Evolutionary conservation across 2,797 vertebrate genomes (phyloP).

Genomic region (Chanos chanos): DNA sequence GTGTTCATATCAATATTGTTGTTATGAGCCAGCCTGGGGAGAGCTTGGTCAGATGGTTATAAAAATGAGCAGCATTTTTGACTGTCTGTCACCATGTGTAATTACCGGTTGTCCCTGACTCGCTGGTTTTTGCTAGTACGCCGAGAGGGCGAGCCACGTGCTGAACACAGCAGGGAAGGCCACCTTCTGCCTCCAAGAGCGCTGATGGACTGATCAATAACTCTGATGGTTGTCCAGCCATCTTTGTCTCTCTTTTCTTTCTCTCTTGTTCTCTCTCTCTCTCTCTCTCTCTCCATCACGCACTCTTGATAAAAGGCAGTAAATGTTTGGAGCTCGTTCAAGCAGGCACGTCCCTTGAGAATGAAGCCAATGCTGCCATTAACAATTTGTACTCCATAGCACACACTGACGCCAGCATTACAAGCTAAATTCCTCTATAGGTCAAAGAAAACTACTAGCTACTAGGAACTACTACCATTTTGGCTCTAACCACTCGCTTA

Average conservation of each 20-base stretch:
- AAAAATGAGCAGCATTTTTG: neutral
- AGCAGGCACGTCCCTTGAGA: neutral
- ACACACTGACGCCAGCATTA: neutral
- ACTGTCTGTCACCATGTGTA: neutral
- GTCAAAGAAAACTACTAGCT: too few relatives aligned
- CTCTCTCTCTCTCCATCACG: constrained; percentile 2
- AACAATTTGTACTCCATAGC: neutral
- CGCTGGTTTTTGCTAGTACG: neutral
- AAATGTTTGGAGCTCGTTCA: constrained; percentile 15
- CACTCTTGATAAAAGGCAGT: constrained; percentile 10
- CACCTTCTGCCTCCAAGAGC: neutral
- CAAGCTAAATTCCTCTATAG: constrained; percentile 20
- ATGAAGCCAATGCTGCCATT: constrained; percentile 13
- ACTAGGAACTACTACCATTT: constrained; percentile 23
- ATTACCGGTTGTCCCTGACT: neutral
- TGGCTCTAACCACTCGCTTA: constrained; percentile 38
- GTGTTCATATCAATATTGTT: neutral
- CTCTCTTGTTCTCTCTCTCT: neutral
- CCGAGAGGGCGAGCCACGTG: neutral
- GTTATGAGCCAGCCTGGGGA: too few relatives aligned
- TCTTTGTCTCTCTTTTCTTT: neutral
- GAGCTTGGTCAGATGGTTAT: neutral
- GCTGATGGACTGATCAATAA: constrained; percentile 12
- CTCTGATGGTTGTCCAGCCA: neutral
- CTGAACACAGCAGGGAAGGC: neutral